Conservation (phyloP, 2,888 invertebrate species). For the Erannis defoliaria region DNA sequence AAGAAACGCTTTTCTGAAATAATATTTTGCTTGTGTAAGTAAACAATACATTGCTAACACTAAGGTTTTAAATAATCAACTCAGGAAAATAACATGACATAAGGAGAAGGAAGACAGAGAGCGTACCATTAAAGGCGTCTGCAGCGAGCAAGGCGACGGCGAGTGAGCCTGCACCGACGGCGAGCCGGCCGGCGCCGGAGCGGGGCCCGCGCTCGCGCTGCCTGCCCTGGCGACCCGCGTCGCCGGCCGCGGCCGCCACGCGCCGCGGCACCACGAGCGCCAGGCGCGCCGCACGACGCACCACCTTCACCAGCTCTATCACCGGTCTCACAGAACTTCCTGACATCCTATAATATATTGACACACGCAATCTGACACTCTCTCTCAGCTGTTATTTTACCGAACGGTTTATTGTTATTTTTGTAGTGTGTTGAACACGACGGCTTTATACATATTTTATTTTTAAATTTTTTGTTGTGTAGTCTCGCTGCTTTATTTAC, state of each 20-base stretch:
- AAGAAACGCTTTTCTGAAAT: slow-evolving; percentile 76
- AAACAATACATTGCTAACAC: not conserved
- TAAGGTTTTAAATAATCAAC: not conserved
- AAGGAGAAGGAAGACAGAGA: not conserved
- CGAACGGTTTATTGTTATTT: not conserved
- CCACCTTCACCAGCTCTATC: slow-evolving; percentile 28
- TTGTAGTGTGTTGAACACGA: slow-evolving; percentile 37
- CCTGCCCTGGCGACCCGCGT: slow-evolving; percentile 37
- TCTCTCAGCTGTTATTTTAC: not conserved
- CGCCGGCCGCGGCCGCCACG: slow-evolving; percentile 20
- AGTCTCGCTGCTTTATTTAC: not conserved
- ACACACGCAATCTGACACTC: not conserved
- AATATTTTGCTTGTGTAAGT: not conserved
- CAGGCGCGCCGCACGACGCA: slow-evolving; percentile 55
- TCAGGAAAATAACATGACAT: not conserved
- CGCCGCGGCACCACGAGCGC: slow-evolving; percentile 49
- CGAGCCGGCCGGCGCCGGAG: slow-evolving; percentile 21
- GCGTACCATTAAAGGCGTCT: slow-evolving; percentile 73
- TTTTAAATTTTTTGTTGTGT: not conserved
- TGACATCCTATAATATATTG: slow-evolving; percentile 28
- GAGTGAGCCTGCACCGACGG: slow-evolving; percentile 60
- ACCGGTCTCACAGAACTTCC: slow-evolving; percentile 20
- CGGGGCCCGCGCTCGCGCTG: slow-evolving; percentile 30
- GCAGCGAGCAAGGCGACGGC: slow-evolving; percentile 74
- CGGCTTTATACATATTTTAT: slow-evolving; percentile 38